Percentiles rank a stretch among this genome's conserved stretches.
These are phyloP conservation scores for Helostoma temminkii DNA, from an alignment of 2,797 vertebrate species.

Conservation along the genomic window DNA sequence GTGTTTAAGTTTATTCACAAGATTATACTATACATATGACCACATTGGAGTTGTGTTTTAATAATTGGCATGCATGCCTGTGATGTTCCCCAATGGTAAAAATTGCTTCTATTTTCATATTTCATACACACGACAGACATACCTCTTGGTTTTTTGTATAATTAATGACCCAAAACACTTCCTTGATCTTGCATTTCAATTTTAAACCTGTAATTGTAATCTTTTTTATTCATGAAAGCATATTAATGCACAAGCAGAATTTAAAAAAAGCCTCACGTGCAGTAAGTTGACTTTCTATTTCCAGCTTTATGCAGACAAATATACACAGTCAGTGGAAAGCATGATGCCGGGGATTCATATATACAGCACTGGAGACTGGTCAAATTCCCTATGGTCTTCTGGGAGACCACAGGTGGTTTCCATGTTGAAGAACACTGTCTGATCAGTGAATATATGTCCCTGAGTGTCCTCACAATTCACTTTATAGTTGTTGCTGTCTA, in stretches of 20 bases:
- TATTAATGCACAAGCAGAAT: constrained; percentile 44
- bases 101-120: constrained; percentile 35
- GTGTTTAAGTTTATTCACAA: constrained; percentile 71
- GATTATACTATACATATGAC: constrained; percentile 37
- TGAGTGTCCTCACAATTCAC: constrained; percentile 58
- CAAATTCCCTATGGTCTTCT: constrained; percentile 65
- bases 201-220: constrained; percentile 51
- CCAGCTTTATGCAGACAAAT: constrained; percentile 58
- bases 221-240: constrained; percentile 38
- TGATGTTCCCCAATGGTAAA: constrained; percentile 46
- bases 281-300: constrained; percentile 73
- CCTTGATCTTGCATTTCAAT: constrained; percentile 31
- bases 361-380: constrained; percentile 48
- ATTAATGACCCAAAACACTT: constrained; percentile 44
- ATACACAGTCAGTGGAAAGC: constrained; percentile 71
- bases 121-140: constrained; percentile 36
- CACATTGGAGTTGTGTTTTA: constrained; percentile 45
- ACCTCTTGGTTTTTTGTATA: constrained; percentile 44
- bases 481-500: constrained; percentile 66
- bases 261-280: constrained; percentile 44
- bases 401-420: constrained; percentile 75
- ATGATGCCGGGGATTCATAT: constrained; percentile 56
- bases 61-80: constrained; percentile 47
- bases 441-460: constrained; percentile 68
- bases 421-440: constrained; percentile 69